Evolutionary conservation across 2,797 vertebrate genomes (phyloP).

Genomic region (Pygocentrus nattereri): DNA sequence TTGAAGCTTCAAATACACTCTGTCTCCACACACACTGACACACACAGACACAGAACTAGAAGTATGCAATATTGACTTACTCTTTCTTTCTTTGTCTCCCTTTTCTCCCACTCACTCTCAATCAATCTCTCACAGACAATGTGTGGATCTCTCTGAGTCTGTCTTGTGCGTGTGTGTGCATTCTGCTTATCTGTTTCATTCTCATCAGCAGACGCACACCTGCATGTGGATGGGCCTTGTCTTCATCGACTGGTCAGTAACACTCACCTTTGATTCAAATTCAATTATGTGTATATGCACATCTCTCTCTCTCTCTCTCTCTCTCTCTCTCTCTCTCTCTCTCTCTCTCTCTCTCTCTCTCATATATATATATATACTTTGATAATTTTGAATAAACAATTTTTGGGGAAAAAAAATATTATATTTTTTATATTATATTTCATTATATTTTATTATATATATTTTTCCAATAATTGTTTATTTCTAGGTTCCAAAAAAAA

Average conservation of each 20-base stretch:
- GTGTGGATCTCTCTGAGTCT: slow-evolving; percentile 59
- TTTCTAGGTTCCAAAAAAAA: no score
- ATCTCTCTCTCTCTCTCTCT: no score
- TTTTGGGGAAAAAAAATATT: no score
- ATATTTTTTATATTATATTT: no score
- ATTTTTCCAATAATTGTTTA: no score
- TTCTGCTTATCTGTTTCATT: slow-evolving; percentile 61
- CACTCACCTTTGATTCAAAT: slow-evolving; percentile 15
- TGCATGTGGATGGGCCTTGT: slow-evolving; percentile 61
- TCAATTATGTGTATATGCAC: not conserved
- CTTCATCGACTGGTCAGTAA: slow-evolving; percentile 65
- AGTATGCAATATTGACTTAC: slow-evolving; percentile 50
- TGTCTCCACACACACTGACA: slow-evolving; percentile 46
- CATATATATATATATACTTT: not conserved
- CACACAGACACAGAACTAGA: slow-evolving; percentile 28
- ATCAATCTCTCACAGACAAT: slow-evolving; percentile 53
- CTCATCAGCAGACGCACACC: slow-evolving; percentile 60
- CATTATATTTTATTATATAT: no score
- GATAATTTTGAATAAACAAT: no score
- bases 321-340: no score
- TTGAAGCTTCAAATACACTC: not conserved
- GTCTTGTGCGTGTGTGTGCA: slow-evolving; percentile 63
- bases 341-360: no score
- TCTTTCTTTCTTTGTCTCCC: slow-evolving; percentile 53
- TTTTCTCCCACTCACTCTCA: slow-evolving; percentile 51